Evolutionary conservation across 1,140 invertebrate species (phyloP).

Genomic region (Cydia strobilella): DNA sequence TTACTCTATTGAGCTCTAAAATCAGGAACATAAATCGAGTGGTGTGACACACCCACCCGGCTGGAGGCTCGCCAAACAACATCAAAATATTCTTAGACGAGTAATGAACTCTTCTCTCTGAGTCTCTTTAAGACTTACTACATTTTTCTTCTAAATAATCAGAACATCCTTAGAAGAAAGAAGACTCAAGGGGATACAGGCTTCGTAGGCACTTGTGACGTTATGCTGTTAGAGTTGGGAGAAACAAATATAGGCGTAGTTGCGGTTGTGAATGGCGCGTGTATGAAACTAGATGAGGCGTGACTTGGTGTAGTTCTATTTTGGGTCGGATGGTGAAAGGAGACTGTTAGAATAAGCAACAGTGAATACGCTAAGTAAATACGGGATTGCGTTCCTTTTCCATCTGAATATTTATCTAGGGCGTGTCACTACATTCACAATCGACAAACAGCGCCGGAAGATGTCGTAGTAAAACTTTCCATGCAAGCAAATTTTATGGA

Average conservation of each 20-base stretch:
- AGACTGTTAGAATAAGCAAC: not conserved
- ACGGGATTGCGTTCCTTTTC: too few relatives aligned
- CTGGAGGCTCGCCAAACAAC: slow-evolving; percentile 4
- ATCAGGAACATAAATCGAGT: not conserved
- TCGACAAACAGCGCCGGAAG: too few relatives aligned
- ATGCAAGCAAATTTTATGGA: too few relatives aligned
- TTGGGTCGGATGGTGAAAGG: not conserved
- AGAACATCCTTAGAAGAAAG: not conserved
- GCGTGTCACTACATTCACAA: too few relatives aligned
- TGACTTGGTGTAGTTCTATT: not conserved
- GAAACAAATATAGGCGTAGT: slow-evolving; percentile 4
- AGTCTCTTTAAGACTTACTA: not conserved
- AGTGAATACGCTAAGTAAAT: too few relatives aligned
- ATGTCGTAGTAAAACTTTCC: too few relatives aligned
- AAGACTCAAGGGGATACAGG: not conserved
- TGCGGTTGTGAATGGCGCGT: not conserved
- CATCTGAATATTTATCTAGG: too few relatives aligned
- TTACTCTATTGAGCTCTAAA: not conserved
- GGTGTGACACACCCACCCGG: not conserved
- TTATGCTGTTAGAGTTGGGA: not conserved
- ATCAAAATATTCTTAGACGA: not conserved
- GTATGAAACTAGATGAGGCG: slow-evolving; percentile 7
- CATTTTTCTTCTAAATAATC: not conserved
- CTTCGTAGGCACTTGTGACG: not conserved
- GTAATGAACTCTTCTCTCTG: not conserved